Base-by-base conservation (phyloP, 2,888 invertebrate genomes). In the Drosophila aldrichi region DNA sequence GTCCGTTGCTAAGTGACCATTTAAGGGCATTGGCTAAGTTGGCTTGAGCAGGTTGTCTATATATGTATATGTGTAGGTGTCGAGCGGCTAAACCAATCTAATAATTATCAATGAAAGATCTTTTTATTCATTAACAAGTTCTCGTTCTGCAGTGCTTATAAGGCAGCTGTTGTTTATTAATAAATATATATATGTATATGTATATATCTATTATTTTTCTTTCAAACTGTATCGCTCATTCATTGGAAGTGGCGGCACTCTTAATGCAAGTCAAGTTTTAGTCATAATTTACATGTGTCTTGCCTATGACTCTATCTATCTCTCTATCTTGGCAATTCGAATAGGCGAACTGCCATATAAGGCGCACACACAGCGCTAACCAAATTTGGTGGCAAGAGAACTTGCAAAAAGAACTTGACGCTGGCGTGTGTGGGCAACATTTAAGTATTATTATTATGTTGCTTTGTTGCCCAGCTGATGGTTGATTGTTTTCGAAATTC, bases 21-120 rank as follows among this genome's bases (percentile, higher is more conserved):
- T 83, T 84, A 65, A 82, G 84, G 84, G 86, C 80, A 83, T 75
- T 72, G 59, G 55, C 38, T 73, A 66, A 68, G 75, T 75, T 75
- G 69, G 65, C 68, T 16, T 12, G 58, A 63, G 48, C 77, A 74
- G 74, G 52, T 74, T 77, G 55, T 56, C 52, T 63, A 66, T 70
- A 63, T n/a, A n/a, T n/a, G n/a, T n/a, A n/a, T n/a, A n/a, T n/a
- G n/a, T 63, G 73, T 68, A 72, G 74, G 76, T 72, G 76, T 75
- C 40, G 58, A 49, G 41, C 61, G 48, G 43, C 62, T 70, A 70
- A 54, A 80, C 71, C 80, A 79, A 81, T 74, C 86, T 78, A 81
- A 79, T 82, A 76, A 86, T 86, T 86, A 86, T 85, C 85, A 85
- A 85, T 85, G 85, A 81, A 82, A 67, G 79, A 87, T 84, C 79